Base-by-base conservation (phyloP, 2,113 vertebrate species). In the Eonycteris spelaea region DNA sequence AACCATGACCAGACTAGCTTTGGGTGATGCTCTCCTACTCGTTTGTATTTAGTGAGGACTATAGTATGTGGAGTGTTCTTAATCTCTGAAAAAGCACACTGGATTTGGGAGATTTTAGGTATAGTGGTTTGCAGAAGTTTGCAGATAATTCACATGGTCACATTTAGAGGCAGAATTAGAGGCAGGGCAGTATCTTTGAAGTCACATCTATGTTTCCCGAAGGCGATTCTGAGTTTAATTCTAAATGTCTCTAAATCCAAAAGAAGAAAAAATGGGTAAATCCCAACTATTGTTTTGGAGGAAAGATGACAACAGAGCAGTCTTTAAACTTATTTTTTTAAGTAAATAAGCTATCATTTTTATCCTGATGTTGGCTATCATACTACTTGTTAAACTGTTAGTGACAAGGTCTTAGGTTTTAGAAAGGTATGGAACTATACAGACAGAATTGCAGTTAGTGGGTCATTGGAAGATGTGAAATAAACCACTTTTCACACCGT, bases 1-100 rank as follows among this genome's bases (percentile, higher is more conserved):
- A 94, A 95, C 98, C 95, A 97, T 95, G 98, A 98, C 97, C 95
- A 93, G 95, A 85, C 80, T 95, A 71, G 91, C 93, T 97, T 97
- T 98, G 94, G 96, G 71, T 96, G 98, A 95, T 61, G 48, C 80
- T 97, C 86, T 97, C 89, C 70, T 45, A 70, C 28, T 94, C 77
- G 78, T 75, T 91, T 2, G 73, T 86, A 80, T 97, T 98, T 98
- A 96, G 57, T 93, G 93, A 86, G 91, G 90, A 78, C 92, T 3
- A 0, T 67, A 45, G 38, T 78, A 74, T 93, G 97, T 95, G 59
- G 16, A 94, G 65, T 95, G 70, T 85, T 82, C 85, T n/a, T 68
- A 71, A 88, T 43, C 89, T 95, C 77, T 45, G 28, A 53, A 61
- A 63, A 68, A 68, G 5, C 16, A 57, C 14, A 73, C 2, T 57